Base-by-base conservation (phyloP, 2,888 invertebrate species). In the Hybos culiciformis region DNA sequence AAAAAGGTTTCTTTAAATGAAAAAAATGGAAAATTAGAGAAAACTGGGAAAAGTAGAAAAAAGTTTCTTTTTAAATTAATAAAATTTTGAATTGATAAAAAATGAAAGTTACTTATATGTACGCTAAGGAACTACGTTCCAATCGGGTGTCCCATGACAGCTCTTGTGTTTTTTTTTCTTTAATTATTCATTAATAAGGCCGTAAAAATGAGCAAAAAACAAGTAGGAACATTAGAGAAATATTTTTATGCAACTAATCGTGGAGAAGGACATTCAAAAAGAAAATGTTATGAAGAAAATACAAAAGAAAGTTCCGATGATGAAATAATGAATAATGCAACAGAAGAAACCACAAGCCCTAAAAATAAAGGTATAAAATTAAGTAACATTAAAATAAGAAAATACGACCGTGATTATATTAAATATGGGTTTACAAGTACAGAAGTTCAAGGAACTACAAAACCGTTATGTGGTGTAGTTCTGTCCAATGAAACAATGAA, bases 361-460 rank as follows among this genome's bases (percentile, higher is more conserved):
- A 34, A 34, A 34, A 34, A 9, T 34, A 34, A 34, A 34, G 20
- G 34, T 34, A 34, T 34, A 34, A 19, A 34, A 20, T 34, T 34
- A 34, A 19, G 12, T 19, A 34, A 20, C 4, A 8, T 7, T 34
- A 34, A 34, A 34, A 34, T 19, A 20, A 34, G 20, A 34, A 34
- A 34, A 34, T 34, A 34, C 34, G 34, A 34, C 20, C 9, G 20
- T 34, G 19, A 34, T 34, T 34, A 34, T 34, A 34, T 34, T 5
- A 34, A 34, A 34, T 34, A 19, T 34, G 34, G 34, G 19, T 19
- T 34, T 12, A 20, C 18, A 34, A 34, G 34, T 20, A 34, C 20
- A 34, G 34, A 34, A 34, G 34, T 34, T 19, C 34, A 34, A 34
- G 34, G 34, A 20, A 34, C n/a, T 34, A 34, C 19, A 19, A 34